These are phyloP conservation scores for Hybognathus amarus DNA, from an alignment of 2,797 vertebrate genomes.

Conservation along the genomic window DNA sequence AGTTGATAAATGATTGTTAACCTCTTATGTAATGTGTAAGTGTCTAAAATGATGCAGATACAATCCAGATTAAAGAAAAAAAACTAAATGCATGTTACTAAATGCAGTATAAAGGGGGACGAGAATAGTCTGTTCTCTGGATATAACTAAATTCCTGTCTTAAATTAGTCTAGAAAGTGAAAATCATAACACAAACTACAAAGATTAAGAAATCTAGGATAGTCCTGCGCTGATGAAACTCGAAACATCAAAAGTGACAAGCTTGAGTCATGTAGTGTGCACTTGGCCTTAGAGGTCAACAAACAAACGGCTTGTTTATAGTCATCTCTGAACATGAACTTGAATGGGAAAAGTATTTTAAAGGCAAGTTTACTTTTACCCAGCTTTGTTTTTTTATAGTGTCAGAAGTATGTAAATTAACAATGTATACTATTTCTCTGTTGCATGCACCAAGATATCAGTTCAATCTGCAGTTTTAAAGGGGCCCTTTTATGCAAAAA, in stretches of 20 bases:
- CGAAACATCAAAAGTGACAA: neutral
- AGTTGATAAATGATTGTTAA: neutral
- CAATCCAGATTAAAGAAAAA: neutral
- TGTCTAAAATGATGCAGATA: neutral
- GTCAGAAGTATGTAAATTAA: neutral
- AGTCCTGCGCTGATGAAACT: neutral
- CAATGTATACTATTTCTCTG: neutral
- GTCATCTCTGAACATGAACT: neutral
- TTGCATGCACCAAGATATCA: neutral
- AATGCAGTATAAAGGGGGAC: neutral
- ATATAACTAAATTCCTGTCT: neutral
- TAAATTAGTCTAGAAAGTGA: neutral
- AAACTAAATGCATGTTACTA: neutral
- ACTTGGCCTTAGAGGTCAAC: neutral
- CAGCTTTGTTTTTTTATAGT: neutral
- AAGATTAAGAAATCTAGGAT: neutral
- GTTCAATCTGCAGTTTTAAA: neutral
- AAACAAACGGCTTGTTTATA: constrained; percentile 23
- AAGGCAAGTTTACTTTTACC: neutral
- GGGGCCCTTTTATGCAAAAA: no score
- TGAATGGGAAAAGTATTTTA: neutral
- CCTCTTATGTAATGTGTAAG: neutral
- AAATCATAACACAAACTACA: neutral
- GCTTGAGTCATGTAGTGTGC: neutral
- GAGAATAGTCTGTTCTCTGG: neutral